Evolutionary conservation across 2,113 vertebrate species (phyloP), one percentile per base, ranked within the genome.

Genomic region (Grus americana): DNA sequence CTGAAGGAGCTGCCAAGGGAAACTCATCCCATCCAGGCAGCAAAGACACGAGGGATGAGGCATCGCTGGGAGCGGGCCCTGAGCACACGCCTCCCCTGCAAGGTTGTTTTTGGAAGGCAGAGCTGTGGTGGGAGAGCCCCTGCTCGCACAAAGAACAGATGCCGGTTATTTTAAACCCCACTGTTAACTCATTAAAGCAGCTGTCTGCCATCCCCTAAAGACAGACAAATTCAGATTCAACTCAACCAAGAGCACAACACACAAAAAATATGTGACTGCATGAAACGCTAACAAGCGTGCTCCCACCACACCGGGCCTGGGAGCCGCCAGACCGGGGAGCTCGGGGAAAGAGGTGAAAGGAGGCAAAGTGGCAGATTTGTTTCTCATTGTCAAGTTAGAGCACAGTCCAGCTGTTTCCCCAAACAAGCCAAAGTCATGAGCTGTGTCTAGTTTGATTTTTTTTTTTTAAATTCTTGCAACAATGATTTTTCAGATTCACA

Each of bases 151-250:
- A 82, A 24, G 93, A 96, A 74, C 97, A 98, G 96, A 97, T 97
- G 97, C 97, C 27, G 16, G 81, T 57, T 83, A 88, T 97, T 96
- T 96, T 95, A 97, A 98, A 97, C 90, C 89, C 87, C 58, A 90
- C 95, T 85, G 88, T 97, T 97, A 90, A 92, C 97, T 98, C 97
- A 93, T 97, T 93, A 93, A 96, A 95, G 95, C 97, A 98, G 97
- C 97, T 98, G 98, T 87, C 98, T 91, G 86, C 92, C 79, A 30
- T 93, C 97, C 95, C 95, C 97, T 4, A 26, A 97, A 97, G 98
- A 98, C 92, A 91, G 97, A 63, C 70, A 97, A 92, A 98, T 98
- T 88, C 97, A 97, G 98, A 97, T 95, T 68, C 97, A 97, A 93
- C 96, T 97, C 97, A 98, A 86, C 94, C 93, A 95, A 75, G 96